Evolutionary conservation across 1,140 invertebrate genomes (phyloP).

Genomic region (Lutraria rhynchaena): DNA sequence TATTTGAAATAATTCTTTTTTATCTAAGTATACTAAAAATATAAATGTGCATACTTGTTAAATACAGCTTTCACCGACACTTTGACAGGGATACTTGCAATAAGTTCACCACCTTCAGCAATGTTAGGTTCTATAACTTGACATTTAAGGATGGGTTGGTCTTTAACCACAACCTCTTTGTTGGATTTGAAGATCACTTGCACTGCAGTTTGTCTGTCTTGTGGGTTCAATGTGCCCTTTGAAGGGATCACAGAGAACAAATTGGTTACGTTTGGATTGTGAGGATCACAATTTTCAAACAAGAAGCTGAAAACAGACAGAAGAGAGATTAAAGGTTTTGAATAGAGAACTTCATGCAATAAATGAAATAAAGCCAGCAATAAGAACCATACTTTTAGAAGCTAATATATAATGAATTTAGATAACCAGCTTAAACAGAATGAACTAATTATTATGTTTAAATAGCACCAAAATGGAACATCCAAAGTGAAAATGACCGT

Average conservation of each 20-base stretch:
- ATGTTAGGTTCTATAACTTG: conserved; percentile 81
- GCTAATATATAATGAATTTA: no score
- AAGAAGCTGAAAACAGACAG: conserved; percentile 74
- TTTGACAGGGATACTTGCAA: conserved; percentile 82
- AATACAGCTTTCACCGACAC: conserved; percentile 80
- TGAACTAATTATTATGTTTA: no score
- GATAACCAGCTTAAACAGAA: no score
- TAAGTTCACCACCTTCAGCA: conserved; percentile 78
- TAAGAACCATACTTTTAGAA: no score
- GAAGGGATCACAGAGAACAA: conserved; percentile 79
- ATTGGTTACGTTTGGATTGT: conserved; percentile 69
- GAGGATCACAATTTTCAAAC: conserved; percentile 75
- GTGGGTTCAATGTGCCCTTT: conserved; percentile 74
- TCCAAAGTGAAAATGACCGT: no score
- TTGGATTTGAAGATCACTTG: conserved; percentile 80
- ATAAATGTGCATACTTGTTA: conserved; percentile 78
- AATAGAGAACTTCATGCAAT: no score
- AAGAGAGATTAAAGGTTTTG: no score
- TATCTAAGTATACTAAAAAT: not conserved
- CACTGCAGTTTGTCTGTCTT: conserved; percentile 78
- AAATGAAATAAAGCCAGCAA: no score
- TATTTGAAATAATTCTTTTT: not conserved
- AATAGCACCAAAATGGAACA: no score
- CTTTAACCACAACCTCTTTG: conserved; percentile 78
- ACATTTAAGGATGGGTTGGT: conserved; percentile 80